Conservation (phyloP, 2,888 invertebrate species). For the Sarcophaga carnaria region DNA sequence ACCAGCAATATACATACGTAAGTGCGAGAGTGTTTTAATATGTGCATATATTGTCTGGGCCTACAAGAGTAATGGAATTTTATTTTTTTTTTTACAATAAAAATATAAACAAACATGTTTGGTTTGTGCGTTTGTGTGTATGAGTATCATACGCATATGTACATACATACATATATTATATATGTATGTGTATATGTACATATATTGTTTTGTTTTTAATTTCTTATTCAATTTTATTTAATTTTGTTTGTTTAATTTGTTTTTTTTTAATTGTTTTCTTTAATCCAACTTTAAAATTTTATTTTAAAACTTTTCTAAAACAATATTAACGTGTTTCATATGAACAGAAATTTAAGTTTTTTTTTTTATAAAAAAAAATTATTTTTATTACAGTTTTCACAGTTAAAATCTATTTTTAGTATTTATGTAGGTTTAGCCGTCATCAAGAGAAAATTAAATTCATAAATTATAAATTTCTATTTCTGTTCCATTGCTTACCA, state of each 20-base stretch:
- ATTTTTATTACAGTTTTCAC: neutral
- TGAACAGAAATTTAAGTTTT: too few species aligned
- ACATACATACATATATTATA: too few species aligned
- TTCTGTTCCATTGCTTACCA: too few species aligned
- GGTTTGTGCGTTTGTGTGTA: too few species aligned
- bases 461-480: too few species aligned
- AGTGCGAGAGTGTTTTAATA: neutral
- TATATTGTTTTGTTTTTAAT: too few species aligned
- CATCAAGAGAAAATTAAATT: neutral
- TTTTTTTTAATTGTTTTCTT: neutral
- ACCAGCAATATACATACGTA: neutral
- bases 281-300: neutral
- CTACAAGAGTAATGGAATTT: neutral
- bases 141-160: too few species aligned
- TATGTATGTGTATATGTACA: too few species aligned
- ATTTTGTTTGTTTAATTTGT: neutral
- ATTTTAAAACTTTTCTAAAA: neutral
- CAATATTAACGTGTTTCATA: too few species aligned
- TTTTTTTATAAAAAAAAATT: too few species aligned
- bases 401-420: neutral
- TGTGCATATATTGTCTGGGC: too few species aligned
- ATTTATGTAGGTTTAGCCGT: neutral
- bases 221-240: neutral
- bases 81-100: neutral
- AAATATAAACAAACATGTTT: too few species aligned